Evolutionary conservation across 2,797 vertebrate species (phyloP), one percentile per base, ranked within the genome.

Genomic region (Silurus aristotelis): DNA sequence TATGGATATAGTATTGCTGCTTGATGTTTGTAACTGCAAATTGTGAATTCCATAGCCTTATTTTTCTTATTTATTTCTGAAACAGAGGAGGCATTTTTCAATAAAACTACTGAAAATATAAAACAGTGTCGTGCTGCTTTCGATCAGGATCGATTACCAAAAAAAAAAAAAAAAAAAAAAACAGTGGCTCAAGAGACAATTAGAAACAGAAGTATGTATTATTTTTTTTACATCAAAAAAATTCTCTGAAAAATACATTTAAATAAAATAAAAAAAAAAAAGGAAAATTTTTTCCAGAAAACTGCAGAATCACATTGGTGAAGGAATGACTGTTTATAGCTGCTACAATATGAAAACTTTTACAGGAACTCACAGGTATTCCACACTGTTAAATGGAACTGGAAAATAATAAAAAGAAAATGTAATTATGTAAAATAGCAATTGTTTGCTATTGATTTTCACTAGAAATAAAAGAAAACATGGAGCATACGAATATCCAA

Each of bases 81-180:
- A 98, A 97, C 95, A 96, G 96, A 98, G 96, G 97, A 99, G 97
- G 97, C 97, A 97, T 99, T 99, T 99, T 99, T 98, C 97, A 99
- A 99, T 99, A 99, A 99, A 99, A 99, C 98, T 99, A 99, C 98
- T 98, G 97, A 99, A 99, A 99, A 98, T 95, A 83, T 92, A 90
- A 48, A 1, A 15, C 48, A 38, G 66, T 76, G 80, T 89, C 12
- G 7, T n/a, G 75, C 55, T 72, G 84, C 10, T 89, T 52, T 86
- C 84, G 25, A 31, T 58, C 1, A 46, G 20, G 38, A 79, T 15
- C 0, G 6, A 2, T 48, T 20, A 22, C 22, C 38, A 38, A 61
- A 73, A 52, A 31, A 84, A 76, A 80, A 48, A 61, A 73, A 52
- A 31, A 84, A 76, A 80, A 48, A 60, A 77, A 17, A 78, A 79